Evolutionary conservation across 2,888 invertebrate genomes (phyloP), one percentile per base, ranked within the genome.

Genomic region (Sphecodes monilicornis): DNA sequence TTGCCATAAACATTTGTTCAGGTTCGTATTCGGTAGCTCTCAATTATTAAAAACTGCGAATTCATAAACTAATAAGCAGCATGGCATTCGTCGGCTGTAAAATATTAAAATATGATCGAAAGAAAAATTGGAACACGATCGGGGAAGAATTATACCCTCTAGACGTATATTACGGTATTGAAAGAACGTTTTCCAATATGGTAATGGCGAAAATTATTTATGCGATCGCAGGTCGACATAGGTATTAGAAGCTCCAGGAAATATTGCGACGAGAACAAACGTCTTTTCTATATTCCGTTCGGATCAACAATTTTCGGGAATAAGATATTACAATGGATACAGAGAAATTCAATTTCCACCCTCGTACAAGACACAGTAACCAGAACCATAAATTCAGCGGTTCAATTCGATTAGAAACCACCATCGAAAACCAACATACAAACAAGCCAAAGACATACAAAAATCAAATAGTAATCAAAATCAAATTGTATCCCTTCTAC

Each of bases 171-270:
- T 73, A 84, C 36, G 39, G 54, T 79, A 85, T 79, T 79, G 75
- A 64, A 69, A 68, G 84, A 79, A 76, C 73, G 76, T 69, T 85
- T 79, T 79, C 80, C 85, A 79, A 79, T 84, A 85, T 76, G 80
- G 79, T 80, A 79, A 79, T 74, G 46, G 66, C 43, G 70, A 74
- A 77, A 66, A 84, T 83, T 83, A 84, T 83, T 83, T 84, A 83
- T 83, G 74, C 84, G 54, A 60, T 36, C 54, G n/a, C 39, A 57
- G 39, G 70, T 66, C 77, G 83, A 71, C 54, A 64, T 66, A 74
- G 84, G 83, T 78, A 83, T 83, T 84, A 77, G 78, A 70, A 77
- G 46, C 29, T 4, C n/a, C 8, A 77, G 54, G 54, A 83, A 84
- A 84, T 84, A 84, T 71, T 64, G 60, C 76, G n/a, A 70, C 46